phyloP scores from a whole-genome alignment of 1,140 invertebrate genomes.

The Yoshiicerus persimilis region DNA sequence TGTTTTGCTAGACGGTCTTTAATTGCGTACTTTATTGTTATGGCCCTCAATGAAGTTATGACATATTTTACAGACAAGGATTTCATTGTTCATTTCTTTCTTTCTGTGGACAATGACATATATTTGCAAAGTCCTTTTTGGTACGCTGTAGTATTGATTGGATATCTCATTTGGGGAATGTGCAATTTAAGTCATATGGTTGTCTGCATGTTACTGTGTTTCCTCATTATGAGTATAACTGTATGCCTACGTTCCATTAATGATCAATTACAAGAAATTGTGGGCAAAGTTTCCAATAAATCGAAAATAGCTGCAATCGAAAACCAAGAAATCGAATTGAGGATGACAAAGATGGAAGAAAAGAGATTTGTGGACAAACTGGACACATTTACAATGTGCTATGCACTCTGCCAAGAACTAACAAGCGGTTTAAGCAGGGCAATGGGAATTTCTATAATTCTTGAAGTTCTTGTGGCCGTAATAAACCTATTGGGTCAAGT shows the following conservation, averaged over 20 bases:
- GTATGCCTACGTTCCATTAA: background rate
- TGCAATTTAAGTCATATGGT: constrained; percentile 9
- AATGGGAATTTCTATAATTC: constrained; percentile 21
- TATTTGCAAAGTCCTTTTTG: background rate
- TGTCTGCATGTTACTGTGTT: background rate
- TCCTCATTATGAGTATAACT: background rate
- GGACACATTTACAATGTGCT: background rate
- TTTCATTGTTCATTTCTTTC: background rate
- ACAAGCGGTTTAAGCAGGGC: background rate
- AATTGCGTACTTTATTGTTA: background rate
- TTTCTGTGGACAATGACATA: background rate
- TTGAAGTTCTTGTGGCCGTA: constrained; percentile 21
- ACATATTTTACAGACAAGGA: background rate
- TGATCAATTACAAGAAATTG: background rate
- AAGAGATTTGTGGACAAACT: background rate
- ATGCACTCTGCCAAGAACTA: background rate
- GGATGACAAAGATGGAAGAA: background rate
- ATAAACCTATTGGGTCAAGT: background rate
- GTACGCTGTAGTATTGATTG: background rate
- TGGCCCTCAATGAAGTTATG: background rate
- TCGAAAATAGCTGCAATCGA: background rate
- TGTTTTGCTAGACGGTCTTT: background rate
- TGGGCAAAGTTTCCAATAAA: background rate
- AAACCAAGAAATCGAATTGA: background rate
- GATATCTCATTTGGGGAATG: background rate